Evolutionary conservation across 2,113 vertebrate species (phyloP), one percentile per base, ranked within the genome.

Genomic region (Melozone crissalis): DNA sequence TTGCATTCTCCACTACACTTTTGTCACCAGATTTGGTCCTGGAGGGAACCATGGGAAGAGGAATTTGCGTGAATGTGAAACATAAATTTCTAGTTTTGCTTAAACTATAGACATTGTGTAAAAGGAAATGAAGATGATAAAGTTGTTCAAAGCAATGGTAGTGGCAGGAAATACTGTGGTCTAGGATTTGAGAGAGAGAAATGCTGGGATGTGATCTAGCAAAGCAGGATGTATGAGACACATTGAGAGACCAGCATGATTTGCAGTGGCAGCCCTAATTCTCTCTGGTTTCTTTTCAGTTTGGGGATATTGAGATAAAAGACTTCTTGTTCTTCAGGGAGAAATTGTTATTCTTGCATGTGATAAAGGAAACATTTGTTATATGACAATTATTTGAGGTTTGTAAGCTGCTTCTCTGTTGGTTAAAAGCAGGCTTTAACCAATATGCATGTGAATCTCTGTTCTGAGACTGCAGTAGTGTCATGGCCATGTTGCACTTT

Each of bases 151-250:
- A 85, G 13, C 24, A 44, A 0, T 61, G 30, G 11, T 55, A 30
- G 39, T 37, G 23, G 21, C 43, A 82, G 43, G n/a, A 71, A 35
- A 41, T 31, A 41, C 49, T 15, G 15, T 1, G 21, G n/a, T 8
- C 44, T 39, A 19, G 43, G 24, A 47, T 74, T 84, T 76, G 67
- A 81, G 31, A 59, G 41, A 77, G 58, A 58, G 19, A 72, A 80
- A 28, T 55, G 23, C 35, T 26, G 14, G 21, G 11, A 24, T 11
- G 26, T 65, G 59, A 24, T 59, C 22, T 68, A 15, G 28, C 4
- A 3, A 44, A 54, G 10, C 7, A 2, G 17, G 11, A 15, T 8
- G 6, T 21, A 2, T 44, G 30, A 26, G 4, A 5, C 4, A 1
- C 52, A 15, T 4, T 26, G 54, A 59, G 35, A 79, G 28, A 9